Evolutionary conservation across 2,888 invertebrate species (phyloP), one percentile per base, ranked within the genome.

Genomic region (Kuschelorhynchus macadamiae): DNA sequence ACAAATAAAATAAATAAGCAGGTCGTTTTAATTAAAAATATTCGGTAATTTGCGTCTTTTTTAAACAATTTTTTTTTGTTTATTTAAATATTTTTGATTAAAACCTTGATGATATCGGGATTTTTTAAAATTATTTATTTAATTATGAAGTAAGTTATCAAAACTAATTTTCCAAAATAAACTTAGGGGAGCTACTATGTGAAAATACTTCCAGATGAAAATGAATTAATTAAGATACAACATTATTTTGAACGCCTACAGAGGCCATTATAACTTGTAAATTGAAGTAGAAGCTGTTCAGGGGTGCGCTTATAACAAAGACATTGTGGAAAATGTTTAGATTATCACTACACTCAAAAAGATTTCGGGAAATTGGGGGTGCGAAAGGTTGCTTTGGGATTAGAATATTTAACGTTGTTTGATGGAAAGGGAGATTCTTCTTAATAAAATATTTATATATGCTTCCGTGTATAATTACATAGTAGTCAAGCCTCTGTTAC

Each of bases 181-280:
- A n/a, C n/a, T n/a, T n/a, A n/a, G n/a, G n/a, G n/a, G n/a, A n/a
- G n/a, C n/a, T n/a, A n/a, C n/a, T n/a, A n/a, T n/a, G n/a, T n/a
- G n/a, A n/a, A n/a, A n/a, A n/a, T n/a, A n/a, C n/a, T n/a, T n/a
- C n/a, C n/a, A n/a, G n/a, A 50, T 11, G 50, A 14, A 11, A 60
- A 60, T 49, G 11, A 60, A 60, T 60, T 60, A 60, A 60, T 60
- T 60, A 60, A 41, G 21, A 17, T 14, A 49, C 33, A 25, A 50
- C 50, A 36, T 60, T 50, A 60, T 16, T 50, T 50, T 50, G 39
- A 17, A 41, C 20, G 39, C 46, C 50, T 21, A 60, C 49, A 42
- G 18, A 18, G 41, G 50, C 50, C 50, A 60, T 49, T 60, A 49
- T 39, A 60, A 60, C 39, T 60, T 50, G n/a, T n/a, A n/a, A n/a